Conservation (phyloP, 2,113 vertebrate genomes). For the Strix uralensis region DNA sequence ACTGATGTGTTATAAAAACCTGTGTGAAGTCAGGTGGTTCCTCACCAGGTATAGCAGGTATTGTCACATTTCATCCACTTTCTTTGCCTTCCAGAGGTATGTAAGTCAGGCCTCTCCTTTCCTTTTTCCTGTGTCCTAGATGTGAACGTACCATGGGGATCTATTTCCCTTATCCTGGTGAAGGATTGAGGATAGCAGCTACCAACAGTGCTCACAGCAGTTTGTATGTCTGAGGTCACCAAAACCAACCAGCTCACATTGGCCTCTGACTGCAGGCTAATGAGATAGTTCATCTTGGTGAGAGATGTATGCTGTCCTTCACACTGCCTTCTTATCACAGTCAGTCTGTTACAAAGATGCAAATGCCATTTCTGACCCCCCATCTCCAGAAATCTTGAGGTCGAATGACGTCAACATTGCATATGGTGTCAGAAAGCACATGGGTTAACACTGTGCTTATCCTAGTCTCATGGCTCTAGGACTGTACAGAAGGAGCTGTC, state of each 20-base stretch:
- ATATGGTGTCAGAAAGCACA: neutral
- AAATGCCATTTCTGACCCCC: neutral
- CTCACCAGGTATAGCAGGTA: neutral
- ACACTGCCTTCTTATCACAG: rapidly evolving
- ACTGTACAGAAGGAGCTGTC: neutral
- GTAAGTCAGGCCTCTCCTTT: neutral
- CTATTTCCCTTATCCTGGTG: neutral
- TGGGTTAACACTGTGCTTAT: neutral
- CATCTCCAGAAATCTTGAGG: neutral
- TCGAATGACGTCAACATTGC: rapidly evolving
- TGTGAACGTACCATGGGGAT: neutral
- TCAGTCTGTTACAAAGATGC: neutral
- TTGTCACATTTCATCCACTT: neutral
- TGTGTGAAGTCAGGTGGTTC: neutral
- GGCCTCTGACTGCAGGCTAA: neutral
- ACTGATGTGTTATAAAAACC: neutral
- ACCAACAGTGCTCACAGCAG: neutral
- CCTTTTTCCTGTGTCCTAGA: neutral
- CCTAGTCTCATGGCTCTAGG: neutral
- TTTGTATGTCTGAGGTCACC: neutral
- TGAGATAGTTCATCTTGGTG: neutral
- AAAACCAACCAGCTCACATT: neutral
- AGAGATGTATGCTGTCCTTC: neutral
- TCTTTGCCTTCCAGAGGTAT: neutral
- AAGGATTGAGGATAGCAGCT: neutral